These are phyloP conservation scores for Boleophthalmus pectinirostris DNA, from an alignment of 2,113 vertebrate species.

Conservation along the genomic window DNA sequence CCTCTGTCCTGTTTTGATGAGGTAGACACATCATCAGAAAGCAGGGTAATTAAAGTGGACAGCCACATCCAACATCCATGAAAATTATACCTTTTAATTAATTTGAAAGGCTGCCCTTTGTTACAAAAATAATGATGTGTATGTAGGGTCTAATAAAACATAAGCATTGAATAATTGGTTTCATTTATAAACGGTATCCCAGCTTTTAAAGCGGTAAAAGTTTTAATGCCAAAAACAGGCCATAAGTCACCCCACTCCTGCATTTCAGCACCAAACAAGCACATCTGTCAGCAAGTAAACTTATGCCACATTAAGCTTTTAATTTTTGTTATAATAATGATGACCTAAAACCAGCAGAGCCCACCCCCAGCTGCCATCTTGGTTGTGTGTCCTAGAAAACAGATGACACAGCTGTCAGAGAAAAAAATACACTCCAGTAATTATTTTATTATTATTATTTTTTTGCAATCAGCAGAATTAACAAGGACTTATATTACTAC, in stretches of 20 bases:
- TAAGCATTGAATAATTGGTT: conserved; percentile 60
- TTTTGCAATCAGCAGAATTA: conserved; percentile 71
- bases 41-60: conserved; percentile 65
- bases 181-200: conserved; percentile 55
- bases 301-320: conserved; percentile 74
- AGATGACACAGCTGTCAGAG: conserved; percentile 78
- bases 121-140: conserved; percentile 59
- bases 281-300: conserved; percentile 75
- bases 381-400: conserved; percentile 78
- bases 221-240: conserved; percentile 66
- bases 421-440: conserved; percentile 70
- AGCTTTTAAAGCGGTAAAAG: conserved; percentile 63
- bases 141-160: conserved; percentile 63
- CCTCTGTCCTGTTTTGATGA: conserved; percentile 43
- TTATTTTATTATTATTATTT: conserved; percentile 20
- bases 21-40: conserved; percentile 55
- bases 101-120: conserved; percentile 63
- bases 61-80: conserved; percentile 46
- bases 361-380: conserved; percentile 71
- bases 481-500: conserved; percentile 66
- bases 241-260: conserved; percentile 52
- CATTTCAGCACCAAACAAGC: conserved; percentile 54
- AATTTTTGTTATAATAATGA: conserved; percentile 74
- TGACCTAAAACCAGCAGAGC: conserved; percentile 71
- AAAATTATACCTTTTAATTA: conserved; percentile 70